Base-by-base conservation (phyloP, 2,888 invertebrate genomes). In the Hemithea aestivaria region DNA sequence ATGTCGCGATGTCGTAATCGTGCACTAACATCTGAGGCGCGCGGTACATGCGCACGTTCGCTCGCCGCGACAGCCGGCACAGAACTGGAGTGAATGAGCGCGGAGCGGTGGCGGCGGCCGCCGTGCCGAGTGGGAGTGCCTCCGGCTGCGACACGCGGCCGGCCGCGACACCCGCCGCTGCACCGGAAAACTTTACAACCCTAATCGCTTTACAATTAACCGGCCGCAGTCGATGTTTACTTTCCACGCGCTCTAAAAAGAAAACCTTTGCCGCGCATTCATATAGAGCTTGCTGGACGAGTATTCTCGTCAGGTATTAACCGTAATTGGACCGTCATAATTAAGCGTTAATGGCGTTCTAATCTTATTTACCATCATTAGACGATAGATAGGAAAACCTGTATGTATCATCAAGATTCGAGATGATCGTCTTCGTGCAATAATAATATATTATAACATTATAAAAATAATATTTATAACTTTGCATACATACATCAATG, bases 131-230 rank as follows among this genome's bases (percentile, higher is more conserved):
- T 78, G 80, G 78, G 78, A 76, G 80, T 72, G 79, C 76, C 80
- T 63, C 57, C 62, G 59, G 39, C 51, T 65, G 62, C 75, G 74
- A 70, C 75, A 71, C 73, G 75, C 81, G 74, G 73, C 77, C 65
- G 44, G 41, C 49, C 64, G 62, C 51, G 51, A 44, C 49, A 64
- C 62, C 51, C 45, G 60, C 62, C 66, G 66, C 68, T 80, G 79
- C 82, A 79, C 80, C 82, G 80, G 81, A 82, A 80, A 84, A 76
- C 78, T 82, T 74, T 71, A 76, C 77, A 75, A 73, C 73, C 75
- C 77, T 82, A 84, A 84, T 81, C 78, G 72, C 72, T 72, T 69
- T 61, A 75, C 80, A 81, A 83, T 81, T 79, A 80, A 77, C 66
- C 59, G 60, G 60, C 62, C 65, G 60, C 62, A 65, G 45, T 49